Base-by-base conservation (phyloP, 2,888 invertebrate species). In the Synergus umbraculus region DNA sequence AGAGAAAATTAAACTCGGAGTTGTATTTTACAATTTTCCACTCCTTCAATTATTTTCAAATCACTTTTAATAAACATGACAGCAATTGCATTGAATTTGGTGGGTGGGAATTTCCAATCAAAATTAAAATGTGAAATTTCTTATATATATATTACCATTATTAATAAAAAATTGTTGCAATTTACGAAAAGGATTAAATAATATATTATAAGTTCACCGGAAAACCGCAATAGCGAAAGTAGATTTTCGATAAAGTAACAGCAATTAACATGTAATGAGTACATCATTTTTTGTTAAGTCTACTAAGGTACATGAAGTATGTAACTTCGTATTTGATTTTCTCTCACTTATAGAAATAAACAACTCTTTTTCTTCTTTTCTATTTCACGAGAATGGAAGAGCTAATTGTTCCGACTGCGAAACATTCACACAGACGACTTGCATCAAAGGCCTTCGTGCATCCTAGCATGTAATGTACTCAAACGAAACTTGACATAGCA, bases 231-330 rank as follows among this genome's bases (percentile, higher is more conserved):
- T 15, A 66, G 66, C 41, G n/a, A 66, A 66, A 66, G 43, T 66
- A 66, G 66, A 66, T 66, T 66, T 43, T 66, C n/a, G 66, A 66
- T 66, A 66, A 44, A 66, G 66, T 41, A 65, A 66, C 43, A 66
- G n/a, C 66, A 66, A 66, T 66, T 66, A 43, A 18, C n/a, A 66
- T 65, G 65, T 41, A 65, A 65, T 65, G 66, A 66, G 43, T 66
- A 66, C 43, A 43, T 43, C 37, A 66, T n/a, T 43, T 43, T 66
- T 66, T 66, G n/a, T 15, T 64, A 29, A 64, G n/a, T 12, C 10
- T 43, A 8, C 9, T 15, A n/a, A 43, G 15, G 13, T 64, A 64
- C 37, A 29, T 64, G 64, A 64, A 64, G 29, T 64, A 66, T 66
- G 18, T 43, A 66, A 66, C 18, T 10, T 44, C 10, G 44, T 44